phyloP scores from a whole-genome alignment of 1,140 invertebrate genomes.

The Drosophila tani region DNA sequence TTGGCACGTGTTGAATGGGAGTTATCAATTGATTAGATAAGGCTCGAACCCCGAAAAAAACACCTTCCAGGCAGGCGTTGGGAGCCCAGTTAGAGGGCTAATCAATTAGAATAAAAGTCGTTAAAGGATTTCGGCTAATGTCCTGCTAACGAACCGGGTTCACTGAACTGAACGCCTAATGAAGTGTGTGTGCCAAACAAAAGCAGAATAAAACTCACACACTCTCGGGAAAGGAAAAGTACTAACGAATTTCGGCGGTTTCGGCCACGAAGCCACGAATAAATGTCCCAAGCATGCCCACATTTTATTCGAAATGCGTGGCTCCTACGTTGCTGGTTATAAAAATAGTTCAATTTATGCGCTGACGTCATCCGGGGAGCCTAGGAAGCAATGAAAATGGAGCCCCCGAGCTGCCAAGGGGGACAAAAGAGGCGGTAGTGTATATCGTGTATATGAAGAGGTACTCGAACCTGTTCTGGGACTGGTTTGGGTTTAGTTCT shows the following conservation, averaged over 20 bases:
- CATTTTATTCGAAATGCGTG: conserved; percentile 53
- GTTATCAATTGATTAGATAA: conserved; percentile 57
- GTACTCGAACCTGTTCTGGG: conserved; percentile 47
- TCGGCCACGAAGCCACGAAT: conserved; percentile 23
- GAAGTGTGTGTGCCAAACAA: conserved; percentile 27
- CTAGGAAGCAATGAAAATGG: conserved; percentile 48
- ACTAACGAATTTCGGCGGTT: conserved; percentile 24
- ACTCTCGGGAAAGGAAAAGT: conserved; percentile 5
- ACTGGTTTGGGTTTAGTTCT: conserved; percentile 56
- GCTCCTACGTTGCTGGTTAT: conserved; percentile 50
- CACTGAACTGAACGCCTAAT: conserved; percentile 49
- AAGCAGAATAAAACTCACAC: conserved; percentile 2
- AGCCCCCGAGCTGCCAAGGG: conserved; percentile 8
- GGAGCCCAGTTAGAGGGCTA: conserved; percentile 28
- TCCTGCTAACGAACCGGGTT: conserved; percentile 49
- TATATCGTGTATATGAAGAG: conserved; percentile 13
- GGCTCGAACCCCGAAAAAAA: background rate
- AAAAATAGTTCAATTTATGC: conserved; percentile 75
- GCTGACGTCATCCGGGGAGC: conserved; percentile 65
- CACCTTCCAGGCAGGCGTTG: conserved; percentile 5
- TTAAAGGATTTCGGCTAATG: conserved; percentile 51
- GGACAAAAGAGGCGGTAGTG: background rate
- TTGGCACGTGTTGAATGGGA: conserved; percentile 44
- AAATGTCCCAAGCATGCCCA: conserved; percentile 65
- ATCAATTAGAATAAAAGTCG: conserved; percentile 55